Base-by-base conservation (phyloP, 2,797 vertebrate species). In the Setipinna tenuifilis region DNA sequence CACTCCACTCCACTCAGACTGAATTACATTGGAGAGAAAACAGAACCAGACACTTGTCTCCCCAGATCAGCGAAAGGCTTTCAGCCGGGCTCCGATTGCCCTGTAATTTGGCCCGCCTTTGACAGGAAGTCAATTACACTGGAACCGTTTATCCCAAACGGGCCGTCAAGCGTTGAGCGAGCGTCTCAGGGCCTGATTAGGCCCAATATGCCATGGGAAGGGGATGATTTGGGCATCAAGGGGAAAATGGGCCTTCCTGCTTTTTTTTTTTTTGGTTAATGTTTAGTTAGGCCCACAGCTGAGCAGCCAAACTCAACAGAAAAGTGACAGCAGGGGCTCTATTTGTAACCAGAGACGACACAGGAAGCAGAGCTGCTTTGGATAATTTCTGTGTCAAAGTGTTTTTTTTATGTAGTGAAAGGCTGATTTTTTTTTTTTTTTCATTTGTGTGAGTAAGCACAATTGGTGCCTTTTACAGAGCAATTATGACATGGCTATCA, bases 21-120 rank as follows among this genome's bases (percentile, higher is more conserved):
- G 71, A 35, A 78, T 78, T 78, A 78, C 17, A 17, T 41, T 78
- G 19, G 71, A 78, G 71, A 44, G 71, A 78, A 78, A 78, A 78
- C 71, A 78, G 71, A 78, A 44, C 71, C 71, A 78, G 71, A 78
- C 71, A 78, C 71, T 78, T 78, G 71, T 78, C 71, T 78, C 71
- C 71, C 44, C 71, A 78, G 71, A 78, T 78, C 71, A 78, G 71
- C 21, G 35, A 44, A 78, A 78, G 35, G 71, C 17, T 31, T 31
- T 78, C 71, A 41, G 71, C 44, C 71, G 44, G 71, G 35, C 71
- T 78, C 71, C 4, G 35, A 78, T 78, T 44, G 71, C 71, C 71
- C 71, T 78, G 71, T 78, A 78, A 78, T 78, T 78, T 78, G 2
- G 31, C 31, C 41, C 41, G 71, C 71, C 71, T 78, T 78, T 35